Evolutionary conservation across 1,140 invertebrate genomes (phyloP).

Genomic region (Drosophila murphyi): DNA sequence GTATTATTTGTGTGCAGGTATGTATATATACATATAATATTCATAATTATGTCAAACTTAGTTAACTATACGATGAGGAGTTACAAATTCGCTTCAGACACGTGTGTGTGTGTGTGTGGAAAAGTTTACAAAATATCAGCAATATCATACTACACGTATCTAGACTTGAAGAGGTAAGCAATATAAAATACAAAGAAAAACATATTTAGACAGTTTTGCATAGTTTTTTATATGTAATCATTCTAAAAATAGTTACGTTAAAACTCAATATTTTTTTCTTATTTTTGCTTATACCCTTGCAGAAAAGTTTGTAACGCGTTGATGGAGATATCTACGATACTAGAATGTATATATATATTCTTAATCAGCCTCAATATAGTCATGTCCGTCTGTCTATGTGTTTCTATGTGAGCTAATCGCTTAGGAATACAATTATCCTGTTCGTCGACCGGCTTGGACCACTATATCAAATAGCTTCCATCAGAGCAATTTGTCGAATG

Average conservation of each 20-base stretch:
- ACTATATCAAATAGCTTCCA: no score
- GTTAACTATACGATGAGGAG: constrained; percentile 48
- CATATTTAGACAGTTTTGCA: constrained; percentile 26
- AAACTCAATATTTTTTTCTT: constrained; percentile 24
- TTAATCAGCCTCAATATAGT: no score
- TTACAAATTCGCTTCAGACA: constrained; percentile 68
- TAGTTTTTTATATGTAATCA: constrained; percentile 18
- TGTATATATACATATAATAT: neutral
- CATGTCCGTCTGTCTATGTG: no score
- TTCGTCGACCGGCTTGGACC: no score
- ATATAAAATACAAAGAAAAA: constrained; percentile 31
- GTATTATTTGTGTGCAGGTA: constrained; percentile 6
- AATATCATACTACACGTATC: constrained; percentile 25
- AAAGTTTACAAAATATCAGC: constrained; percentile 33
- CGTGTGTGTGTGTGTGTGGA: constrained; percentile 19
- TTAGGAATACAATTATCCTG: no score
- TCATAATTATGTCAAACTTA: constrained; percentile 45
- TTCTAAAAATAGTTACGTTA: constrained; percentile 16
- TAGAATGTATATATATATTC: no score
- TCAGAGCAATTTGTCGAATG: no score
- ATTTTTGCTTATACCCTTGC: neutral
- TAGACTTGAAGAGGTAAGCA: constrained; percentile 37
- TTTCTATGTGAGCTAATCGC: no score
- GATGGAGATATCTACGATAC: no score
- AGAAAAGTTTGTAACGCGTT: no score